Conservation (phyloP, 1,140 invertebrate genomes). For the Drosophila micromelanica region DNA sequence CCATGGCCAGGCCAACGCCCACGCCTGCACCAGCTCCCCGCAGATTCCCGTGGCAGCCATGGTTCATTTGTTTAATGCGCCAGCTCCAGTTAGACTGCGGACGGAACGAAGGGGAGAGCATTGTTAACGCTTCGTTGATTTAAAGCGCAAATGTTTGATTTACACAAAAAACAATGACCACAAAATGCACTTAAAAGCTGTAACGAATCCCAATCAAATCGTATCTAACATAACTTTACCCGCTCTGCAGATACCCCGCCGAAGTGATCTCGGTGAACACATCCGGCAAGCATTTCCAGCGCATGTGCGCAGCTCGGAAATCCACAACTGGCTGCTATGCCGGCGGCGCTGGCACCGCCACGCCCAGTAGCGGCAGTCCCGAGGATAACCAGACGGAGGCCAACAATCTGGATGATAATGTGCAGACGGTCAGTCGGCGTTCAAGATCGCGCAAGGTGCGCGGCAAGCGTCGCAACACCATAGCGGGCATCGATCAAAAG, state of each 20-base stretch:
- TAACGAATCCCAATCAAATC: neutral
- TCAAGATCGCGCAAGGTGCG: slow-evolving; percentile 90
- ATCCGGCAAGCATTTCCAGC: slow-evolving; percentile 92
- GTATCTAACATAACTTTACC: neutral
- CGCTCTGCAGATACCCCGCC: slow-evolving; percentile 89
- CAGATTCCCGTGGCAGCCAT: slow-evolving; percentile 42
- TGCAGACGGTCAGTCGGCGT: slow-evolving; percentile 88
- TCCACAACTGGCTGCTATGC: slow-evolving; percentile 87
- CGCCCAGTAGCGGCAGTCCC: slow-evolving; percentile 84
- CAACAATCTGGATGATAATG: slow-evolving; percentile 83
- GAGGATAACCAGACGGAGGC: slow-evolving; percentile 74
- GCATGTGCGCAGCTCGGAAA: slow-evolving; percentile 92
- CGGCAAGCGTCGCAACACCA: slow-evolving; percentile 94
- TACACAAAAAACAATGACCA: slow-evolving; percentile 51
- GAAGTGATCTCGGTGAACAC: slow-evolving; percentile 94
- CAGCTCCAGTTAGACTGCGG: slow-evolving; percentile 18
- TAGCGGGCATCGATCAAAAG: slow-evolving; percentile 94
- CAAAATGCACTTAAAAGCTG: slow-evolving; percentile 60
- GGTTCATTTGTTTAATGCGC: slow-evolving; percentile 63
- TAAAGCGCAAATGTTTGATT: slow-evolving; percentile 63
- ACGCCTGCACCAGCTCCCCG: slow-evolving; percentile 11
- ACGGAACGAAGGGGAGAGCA: slow-evolving; percentile 14
- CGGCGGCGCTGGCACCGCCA: slow-evolving; percentile 84
- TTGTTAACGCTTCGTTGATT: slow-evolving; percentile 66
- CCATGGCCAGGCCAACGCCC: slow-evolving; percentile 38